A percentile compares a stretch with the other conserved stretches of the same genome.
Conservation (phyloP, 2,888 invertebrate genomes). For the Dolichopus griseipennis region DNA sequence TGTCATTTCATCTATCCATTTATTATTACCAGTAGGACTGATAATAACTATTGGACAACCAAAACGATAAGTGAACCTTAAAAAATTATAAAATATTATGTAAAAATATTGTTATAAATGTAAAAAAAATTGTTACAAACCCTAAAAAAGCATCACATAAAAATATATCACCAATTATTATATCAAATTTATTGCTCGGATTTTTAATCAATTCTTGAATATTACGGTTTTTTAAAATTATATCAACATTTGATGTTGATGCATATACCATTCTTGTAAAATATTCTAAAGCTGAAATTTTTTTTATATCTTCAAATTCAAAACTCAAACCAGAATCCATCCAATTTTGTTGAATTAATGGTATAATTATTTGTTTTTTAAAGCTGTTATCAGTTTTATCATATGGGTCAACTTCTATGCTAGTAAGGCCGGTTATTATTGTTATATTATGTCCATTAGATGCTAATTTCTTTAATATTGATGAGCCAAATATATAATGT, state of each 20-base stretch:
- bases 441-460: constrained; percentile 34
- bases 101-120: neutral
- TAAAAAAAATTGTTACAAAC: constrained; percentile 23
- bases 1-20: constrained; percentile 44
- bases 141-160: constrained; percentile 45
- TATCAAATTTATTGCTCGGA: constrained; percentile 35
- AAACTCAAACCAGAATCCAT: constrained; percentile 38
- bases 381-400: constrained; percentile 22
- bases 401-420: constrained; percentile 12
- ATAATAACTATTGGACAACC: constrained; percentile 38
- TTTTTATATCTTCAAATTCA: constrained; percentile 35
- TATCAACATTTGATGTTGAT: constrained; percentile 37
- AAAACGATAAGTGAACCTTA: constrained; percentile 38
- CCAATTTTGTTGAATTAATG: constrained; percentile 36
- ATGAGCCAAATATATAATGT: constrained; percentile 37
- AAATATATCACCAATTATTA: constrained; percentile 44
- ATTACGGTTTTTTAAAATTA: constrained; percentile 32
- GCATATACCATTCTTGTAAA: constrained; percentile 39
- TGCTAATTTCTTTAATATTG: constrained; percentile 33
- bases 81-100: neutral
- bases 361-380: constrained; percentile 35
- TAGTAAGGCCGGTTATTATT: constrained; percentile 25
- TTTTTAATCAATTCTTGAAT: constrained; percentile 30
- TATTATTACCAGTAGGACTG: constrained; percentile 44
- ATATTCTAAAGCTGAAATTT: constrained; percentile 36